Conservation (phyloP, 1,140 invertebrate genomes). For the Drosophila mojavensis region DNA sequence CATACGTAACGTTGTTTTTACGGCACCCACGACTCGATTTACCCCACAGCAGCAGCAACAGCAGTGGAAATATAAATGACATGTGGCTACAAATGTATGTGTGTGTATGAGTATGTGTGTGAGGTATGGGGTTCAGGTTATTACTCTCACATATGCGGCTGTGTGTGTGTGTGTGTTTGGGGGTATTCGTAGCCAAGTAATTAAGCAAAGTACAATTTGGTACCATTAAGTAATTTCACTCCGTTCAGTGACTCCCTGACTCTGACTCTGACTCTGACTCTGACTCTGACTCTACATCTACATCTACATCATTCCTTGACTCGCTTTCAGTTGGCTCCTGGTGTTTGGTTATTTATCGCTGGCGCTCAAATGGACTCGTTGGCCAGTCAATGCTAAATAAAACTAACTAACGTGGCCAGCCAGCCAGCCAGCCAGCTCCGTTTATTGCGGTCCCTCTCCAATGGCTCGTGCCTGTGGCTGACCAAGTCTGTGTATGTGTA, state of each 20-base stretch:
- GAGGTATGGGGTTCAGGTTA: background rate
- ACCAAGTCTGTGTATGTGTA: constrained; percentile 9
- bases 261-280: constrained; percentile 23
- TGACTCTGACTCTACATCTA: constrained; percentile 32
- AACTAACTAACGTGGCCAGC: constrained; percentile 13
- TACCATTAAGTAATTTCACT: constrained; percentile 82
- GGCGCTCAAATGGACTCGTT: constrained; percentile 65
- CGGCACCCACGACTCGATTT: constrained; percentile 71
- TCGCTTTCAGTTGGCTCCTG: background rate
- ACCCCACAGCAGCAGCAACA: background rate
- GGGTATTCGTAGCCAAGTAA: constrained; percentile 77
- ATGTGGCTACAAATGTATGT: constrained; percentile 37
- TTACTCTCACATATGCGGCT: background rate
- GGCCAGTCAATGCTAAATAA: constrained; percentile 25
- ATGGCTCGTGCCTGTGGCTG: constrained; percentile 29
- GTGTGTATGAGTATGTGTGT: background rate
- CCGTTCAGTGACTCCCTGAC: constrained; percentile 72
- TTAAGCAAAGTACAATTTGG: constrained; percentile 83
- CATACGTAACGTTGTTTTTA: constrained; percentile 76
- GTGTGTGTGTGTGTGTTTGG: constrained; percentile 21
- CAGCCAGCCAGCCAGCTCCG: background rate
- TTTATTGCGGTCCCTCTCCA: background rate
- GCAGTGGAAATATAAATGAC: constrained; percentile 60
- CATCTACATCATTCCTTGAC: background rate
- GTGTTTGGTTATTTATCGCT: constrained; percentile 53